Evolutionary conservation across 1,140 invertebrate genomes (phyloP).

Genomic region (Vollenhovia emeryi): DNA sequence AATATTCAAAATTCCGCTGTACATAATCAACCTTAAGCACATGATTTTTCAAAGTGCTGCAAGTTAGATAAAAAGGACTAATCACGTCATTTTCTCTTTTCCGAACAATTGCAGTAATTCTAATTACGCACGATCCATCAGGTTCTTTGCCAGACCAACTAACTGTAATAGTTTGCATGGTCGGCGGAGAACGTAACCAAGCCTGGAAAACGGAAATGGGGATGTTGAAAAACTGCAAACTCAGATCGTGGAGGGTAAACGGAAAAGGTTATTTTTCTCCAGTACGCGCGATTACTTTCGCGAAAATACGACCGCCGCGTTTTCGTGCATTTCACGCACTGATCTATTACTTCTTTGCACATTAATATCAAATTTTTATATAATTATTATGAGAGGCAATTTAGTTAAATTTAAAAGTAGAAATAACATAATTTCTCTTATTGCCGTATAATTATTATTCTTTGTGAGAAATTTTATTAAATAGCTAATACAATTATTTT

Average conservation of each 20-base stretch:
- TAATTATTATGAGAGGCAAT: not conserved
- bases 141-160: constrained; percentile 39
- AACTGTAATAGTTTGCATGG: constrained; percentile 40
- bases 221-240: constrained; percentile 45
- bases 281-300: constrained; percentile 26
- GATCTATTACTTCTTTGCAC: constrained; percentile 11
- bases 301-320: not conserved
- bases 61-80: constrained; percentile 20
- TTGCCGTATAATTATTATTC: too few relatives aligned
- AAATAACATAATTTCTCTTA: too few relatives aligned
- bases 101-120: constrained; percentile 16
- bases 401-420: not conserved
- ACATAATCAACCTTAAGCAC: not conserved
- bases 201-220: constrained; percentile 18
- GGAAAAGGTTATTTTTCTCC: constrained; percentile 34
- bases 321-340: not conserved
- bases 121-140: constrained; percentile 46
- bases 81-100: not conserved
- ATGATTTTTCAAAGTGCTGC: not conserved
- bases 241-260: constrained; percentile 34
- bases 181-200: constrained; percentile 33
- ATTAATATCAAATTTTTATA: not conserved
- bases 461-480: not conserved
- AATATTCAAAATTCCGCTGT: not conserved
- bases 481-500: not conserved